Evolutionary conservation across 2,113 vertebrate genomes (phyloP), one percentile per base, ranked within the genome.

Genomic region (Phainopepla nitens): DNA sequence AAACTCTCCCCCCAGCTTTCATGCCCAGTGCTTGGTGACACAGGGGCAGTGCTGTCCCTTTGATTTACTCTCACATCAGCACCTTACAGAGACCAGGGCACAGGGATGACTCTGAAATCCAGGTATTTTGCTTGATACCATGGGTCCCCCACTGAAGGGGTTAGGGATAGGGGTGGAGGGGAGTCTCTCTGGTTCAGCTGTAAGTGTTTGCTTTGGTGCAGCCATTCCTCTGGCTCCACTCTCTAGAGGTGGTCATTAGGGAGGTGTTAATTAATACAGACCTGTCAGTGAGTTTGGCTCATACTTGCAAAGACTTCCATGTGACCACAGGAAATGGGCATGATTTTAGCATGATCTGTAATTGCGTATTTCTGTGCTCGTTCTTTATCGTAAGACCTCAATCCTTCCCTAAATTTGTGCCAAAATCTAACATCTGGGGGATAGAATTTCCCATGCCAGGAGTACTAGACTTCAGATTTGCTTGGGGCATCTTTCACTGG

Each of bases 81-180:
- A 58, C 42, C 8, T 1, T 6, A 14, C 0, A 0, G 35, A 69
- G 18, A 65, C 17, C 50, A 83, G n/a, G 39, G 75, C 1, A 2
- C 13, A 54, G 19, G 11, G 50, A 19, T 20, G 47, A 27, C 11
- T 6, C 8, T 47, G 66, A 73, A 90, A 87, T 36, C 13, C 18
- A 44, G 44, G 6, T 47, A 4, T 42, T 89, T 65, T 77, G 10
- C 60, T 89, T 65, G 24, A 10, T 73, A 49, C 73, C 18, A 5
- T 17, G 27, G 33, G 13, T 39, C 27, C 47, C 39, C 42, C 36
- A 23, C 14, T 53, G 61, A 41, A 13, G 6, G 33, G 20, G 12
- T 60, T 60, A 35, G 41, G 25, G 28, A 20, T 1, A 15, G 18
- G 20, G 20, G 4, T 15, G 15, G 12, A 71, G 41, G 5, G 31